phyloP scores from a whole-genome alignment of 2,113 vertebrate species.

The Trogon melanurus region DNA sequence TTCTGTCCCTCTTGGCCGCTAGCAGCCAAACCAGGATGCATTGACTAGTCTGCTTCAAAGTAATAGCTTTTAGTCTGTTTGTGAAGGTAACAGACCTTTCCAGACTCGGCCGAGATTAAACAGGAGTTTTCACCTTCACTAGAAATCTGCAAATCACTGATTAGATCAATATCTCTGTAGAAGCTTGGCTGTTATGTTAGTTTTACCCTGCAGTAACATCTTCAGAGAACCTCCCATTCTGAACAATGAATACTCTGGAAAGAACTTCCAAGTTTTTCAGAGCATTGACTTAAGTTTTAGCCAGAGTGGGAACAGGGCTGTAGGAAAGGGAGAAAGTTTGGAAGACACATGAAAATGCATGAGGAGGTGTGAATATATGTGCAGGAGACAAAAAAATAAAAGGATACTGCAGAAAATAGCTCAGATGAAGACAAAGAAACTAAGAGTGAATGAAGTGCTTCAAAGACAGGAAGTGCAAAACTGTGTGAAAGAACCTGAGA shows the following conservation, averaged over 20 bases:
- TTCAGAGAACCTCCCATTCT: conserved; percentile 4
- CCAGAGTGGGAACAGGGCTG: background rate
- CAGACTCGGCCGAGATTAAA: background rate
- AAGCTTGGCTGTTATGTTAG: conserved; percentile 10
- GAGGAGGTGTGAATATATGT: background rate
- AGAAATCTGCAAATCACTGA: conserved; percentile 3
- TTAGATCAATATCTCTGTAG: conserved; percentile 32
- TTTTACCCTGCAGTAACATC: background rate
- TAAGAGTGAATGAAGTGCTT: background rate
- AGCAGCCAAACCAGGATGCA: background rate
- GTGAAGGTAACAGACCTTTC: background rate
- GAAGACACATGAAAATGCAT: background rate
- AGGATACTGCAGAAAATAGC: background rate
- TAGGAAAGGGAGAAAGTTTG: background rate
- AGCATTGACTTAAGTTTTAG: background rate
- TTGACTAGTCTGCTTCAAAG: background rate
- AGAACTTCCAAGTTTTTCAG: background rate
- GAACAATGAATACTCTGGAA: conserved; percentile 3
- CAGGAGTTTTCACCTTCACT: background rate
- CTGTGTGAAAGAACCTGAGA: background rate
- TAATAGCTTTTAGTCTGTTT: background rate
- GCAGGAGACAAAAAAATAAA: background rate
- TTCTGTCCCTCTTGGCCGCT: background rate
- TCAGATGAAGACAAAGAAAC: background rate
- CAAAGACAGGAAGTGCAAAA: background rate